These are phyloP conservation scores for Cyclura pinguis DNA, from an alignment of 2,797 vertebrate species.

Conservation along the genomic window DNA sequence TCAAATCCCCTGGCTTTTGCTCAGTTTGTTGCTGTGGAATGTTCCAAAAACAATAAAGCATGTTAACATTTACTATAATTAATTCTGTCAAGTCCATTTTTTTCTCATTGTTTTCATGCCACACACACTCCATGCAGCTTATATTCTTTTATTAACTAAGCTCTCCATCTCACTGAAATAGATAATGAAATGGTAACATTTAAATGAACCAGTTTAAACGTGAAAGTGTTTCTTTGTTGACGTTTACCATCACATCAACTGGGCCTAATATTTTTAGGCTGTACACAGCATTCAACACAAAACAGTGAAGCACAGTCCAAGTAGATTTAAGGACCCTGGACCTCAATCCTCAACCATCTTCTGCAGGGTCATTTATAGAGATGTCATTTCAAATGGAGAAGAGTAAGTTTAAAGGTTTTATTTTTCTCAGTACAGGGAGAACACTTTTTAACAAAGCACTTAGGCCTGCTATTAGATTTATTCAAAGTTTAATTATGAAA, in stretches of 20 bases:
- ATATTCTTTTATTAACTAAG: slow-evolving; percentile 42
- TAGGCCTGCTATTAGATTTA: neutral
- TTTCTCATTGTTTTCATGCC: slow-evolving; percentile 38
- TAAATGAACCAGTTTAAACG: slow-evolving; percentile 25
- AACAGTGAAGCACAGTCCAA: neutral
- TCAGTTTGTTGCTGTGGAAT: slow-evolving; percentile 42
- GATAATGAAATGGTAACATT: slow-evolving; percentile 32
- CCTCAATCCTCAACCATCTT: neutral
- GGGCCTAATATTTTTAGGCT: neutral
- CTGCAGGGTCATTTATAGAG: neutral
- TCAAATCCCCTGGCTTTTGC: slow-evolving; percentile 40
- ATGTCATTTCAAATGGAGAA: neutral
- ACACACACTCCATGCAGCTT: slow-evolving; percentile 45
- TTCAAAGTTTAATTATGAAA: neutral
- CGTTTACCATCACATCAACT: neutral
- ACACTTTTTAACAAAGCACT: neutral
- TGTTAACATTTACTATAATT: slow-evolving; percentile 48
- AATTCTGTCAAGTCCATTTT: slow-evolving; percentile 35
- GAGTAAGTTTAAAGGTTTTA: neutral
- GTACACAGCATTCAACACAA: neutral
- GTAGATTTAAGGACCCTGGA: neutral
- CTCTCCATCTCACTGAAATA: neutral
- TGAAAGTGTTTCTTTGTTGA: slow-evolving; percentile 1
- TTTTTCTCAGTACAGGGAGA: neutral
- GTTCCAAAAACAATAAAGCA: slow-evolving; percentile 50